These are phyloP conservation scores for Pemphredon lugubris DNA, from an alignment of 2,888 invertebrate species.

Conservation along the genomic window DNA sequence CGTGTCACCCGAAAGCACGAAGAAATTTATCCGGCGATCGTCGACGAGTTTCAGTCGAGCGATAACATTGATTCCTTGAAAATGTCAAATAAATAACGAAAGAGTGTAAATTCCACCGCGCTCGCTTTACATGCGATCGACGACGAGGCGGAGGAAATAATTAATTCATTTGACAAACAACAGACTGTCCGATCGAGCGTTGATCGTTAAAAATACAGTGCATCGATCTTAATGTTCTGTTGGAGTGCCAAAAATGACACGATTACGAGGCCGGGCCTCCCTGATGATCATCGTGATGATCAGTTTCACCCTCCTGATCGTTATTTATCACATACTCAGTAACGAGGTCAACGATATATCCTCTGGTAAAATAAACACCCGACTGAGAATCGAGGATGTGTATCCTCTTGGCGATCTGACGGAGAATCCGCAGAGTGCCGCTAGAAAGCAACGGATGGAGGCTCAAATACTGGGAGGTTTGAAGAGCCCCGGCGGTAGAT, in stretches of 20 bases:
- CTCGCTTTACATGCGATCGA: background rate
- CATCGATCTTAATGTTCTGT: conserved; percentile 45
- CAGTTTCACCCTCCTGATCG: conserved; percentile 71
- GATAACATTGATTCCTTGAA: background rate
- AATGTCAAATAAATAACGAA: conserved; percentile 8
- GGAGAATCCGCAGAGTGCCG: conserved; percentile 62
- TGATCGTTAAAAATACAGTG: conserved; percentile 37
- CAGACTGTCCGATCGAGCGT: background rate
- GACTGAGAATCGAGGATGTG: conserved; percentile 61
- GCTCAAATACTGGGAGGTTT: conserved; percentile 62
- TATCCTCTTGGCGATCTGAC: conserved; percentile 63
- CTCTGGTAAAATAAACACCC: conserved; percentile 52
- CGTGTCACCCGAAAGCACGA: background rate
- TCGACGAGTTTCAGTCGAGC: too few species aligned
- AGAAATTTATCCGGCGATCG: too few species aligned
- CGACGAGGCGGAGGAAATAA: conserved; percentile 4
- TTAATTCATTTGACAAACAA: conserved; percentile 15
- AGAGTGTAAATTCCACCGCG: background rate
- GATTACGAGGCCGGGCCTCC: conserved; percentile 72
- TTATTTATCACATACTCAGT: conserved; percentile 77
- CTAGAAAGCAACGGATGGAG: conserved; percentile 64
- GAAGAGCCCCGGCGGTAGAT: conserved; percentile 25
- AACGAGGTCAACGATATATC: conserved; percentile 71
- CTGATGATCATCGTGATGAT: conserved; percentile 74
- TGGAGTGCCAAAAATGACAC: conserved; percentile 65